A percentile compares a stretch with the other conserved stretches of the same genome.
Conservation (phyloP, 2,113 vertebrate genomes). For the Dermatemys mawii region DNA sequence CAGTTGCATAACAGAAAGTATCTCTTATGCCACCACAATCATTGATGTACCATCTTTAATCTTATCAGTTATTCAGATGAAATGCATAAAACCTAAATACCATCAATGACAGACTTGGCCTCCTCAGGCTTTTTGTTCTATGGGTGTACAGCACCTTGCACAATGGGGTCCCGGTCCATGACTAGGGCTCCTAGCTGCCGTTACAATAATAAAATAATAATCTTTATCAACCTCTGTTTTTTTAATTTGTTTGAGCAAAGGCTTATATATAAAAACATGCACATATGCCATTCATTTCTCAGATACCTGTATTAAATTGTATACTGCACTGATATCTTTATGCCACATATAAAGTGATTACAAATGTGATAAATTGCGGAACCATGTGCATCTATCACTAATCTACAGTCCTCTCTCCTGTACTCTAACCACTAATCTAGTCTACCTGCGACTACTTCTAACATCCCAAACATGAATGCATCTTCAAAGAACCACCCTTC, state of each 20-base stretch:
- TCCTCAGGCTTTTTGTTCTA: background rate
- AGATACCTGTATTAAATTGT: background rate
- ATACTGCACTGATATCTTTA: accelerated
- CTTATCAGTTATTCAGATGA: conserved; percentile 70
- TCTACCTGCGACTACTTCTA: background rate
- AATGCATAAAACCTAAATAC: conserved; percentile 30
- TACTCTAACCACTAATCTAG: background rate
- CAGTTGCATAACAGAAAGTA: conserved; percentile 57
- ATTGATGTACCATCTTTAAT: conserved; percentile 63
- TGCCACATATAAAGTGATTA: background rate
- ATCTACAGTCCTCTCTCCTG: background rate
- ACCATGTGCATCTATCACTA: background rate
- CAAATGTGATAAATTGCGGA: background rate
- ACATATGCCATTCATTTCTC: background rate
- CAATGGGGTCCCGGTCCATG: background rate
- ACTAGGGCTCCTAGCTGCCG: background rate
- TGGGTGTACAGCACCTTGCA: background rate
- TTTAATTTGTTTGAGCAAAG: background rate
- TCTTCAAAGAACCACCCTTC: background rate
- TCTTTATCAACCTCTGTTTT: background rate
- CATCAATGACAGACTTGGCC: conserved; percentile 27
- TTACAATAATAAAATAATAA: background rate
- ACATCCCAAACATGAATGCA: background rate
- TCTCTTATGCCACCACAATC: conserved; percentile 37
- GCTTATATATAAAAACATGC: background rate